Conservation (phyloP, 2,888 invertebrate species). For the Panopea generosa region DNA sequence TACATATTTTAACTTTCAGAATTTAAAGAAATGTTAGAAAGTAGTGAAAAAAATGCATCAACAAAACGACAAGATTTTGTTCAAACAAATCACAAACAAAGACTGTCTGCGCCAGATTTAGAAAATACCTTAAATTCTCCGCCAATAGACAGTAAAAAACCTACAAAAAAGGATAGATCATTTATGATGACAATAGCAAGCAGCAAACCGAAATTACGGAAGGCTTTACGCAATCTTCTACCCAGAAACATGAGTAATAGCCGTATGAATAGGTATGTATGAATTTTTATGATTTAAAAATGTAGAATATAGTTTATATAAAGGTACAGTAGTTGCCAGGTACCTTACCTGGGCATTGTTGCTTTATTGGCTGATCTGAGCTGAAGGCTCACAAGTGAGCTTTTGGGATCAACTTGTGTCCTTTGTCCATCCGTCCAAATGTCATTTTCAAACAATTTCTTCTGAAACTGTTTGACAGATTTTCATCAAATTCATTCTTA, state of each 20-base stretch:
- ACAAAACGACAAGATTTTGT: constrained; percentile 89
- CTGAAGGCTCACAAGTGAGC: too few relatives aligned
- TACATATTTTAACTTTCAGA: constrained; percentile 85
- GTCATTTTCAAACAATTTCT: too few relatives aligned
- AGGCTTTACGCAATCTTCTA: constrained; percentile 92
- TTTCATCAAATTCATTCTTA: too few relatives aligned
- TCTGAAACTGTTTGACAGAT: too few relatives aligned
- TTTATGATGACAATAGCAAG: constrained; percentile 92
- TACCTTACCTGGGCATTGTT: too few relatives aligned
- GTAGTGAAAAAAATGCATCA: constrained; percentile 92
- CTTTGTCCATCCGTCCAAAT: too few relatives aligned
- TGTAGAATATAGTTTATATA: too few relatives aligned
- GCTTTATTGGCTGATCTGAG: background rate
- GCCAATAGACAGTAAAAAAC: constrained; percentile 80
- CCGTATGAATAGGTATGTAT: constrained; percentile 75
- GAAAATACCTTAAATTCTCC: constrained; percentile 85
- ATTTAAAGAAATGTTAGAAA: constrained; percentile 90
- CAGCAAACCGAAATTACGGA: constrained; percentile 93
- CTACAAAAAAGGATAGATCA: constrained; percentile 85
- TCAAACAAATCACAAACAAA: constrained; percentile 90
- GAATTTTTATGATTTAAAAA: too few relatives aligned
- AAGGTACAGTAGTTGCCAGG: too few relatives aligned
- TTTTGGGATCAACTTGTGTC: too few relatives aligned
- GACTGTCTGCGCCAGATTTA: constrained; percentile 90
- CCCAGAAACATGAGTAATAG: constrained; percentile 86